Evolutionary conservation across 2,888 invertebrate species (phyloP).

Genomic region (Eudemis profundana): DNA sequence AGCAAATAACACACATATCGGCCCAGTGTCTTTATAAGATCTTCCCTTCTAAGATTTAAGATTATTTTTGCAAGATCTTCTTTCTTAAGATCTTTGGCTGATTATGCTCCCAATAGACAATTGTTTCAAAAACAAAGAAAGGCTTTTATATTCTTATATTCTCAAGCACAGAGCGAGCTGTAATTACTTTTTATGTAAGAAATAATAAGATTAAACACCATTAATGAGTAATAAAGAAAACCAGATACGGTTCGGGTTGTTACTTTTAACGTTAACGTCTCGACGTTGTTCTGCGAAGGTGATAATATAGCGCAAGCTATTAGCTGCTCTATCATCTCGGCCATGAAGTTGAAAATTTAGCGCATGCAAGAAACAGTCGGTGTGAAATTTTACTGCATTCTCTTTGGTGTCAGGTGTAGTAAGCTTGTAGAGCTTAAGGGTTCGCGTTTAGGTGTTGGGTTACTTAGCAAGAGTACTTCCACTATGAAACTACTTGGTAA

Average conservation of each 20-base stretch:
- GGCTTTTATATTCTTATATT: no score
- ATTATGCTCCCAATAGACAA: no score
- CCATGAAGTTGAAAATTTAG: conserved; percentile 30
- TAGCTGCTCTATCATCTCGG: conserved; percentile 17
- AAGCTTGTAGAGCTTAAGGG: conserved; percentile 55
- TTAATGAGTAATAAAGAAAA: conserved; percentile 39
- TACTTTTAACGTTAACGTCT: conserved; percentile 35
- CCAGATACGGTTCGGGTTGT: conserved; percentile 33
- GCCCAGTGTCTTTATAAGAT: not conserved
- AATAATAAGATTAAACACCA: conserved; percentile 30
- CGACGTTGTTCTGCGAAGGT: conserved; percentile 15
- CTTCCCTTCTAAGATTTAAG: not conserved
- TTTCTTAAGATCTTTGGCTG: no score
- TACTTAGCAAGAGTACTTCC: conserved; percentile 51
- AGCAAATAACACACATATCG: not conserved
- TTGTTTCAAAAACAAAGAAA: no score
- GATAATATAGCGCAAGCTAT: conserved; percentile 1
- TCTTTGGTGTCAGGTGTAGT: conserved; percentile 50
- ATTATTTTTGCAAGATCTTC: no score
- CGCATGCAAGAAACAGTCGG: conserved; percentile 12
- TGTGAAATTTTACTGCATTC: conserved; percentile 39
- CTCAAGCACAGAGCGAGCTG: conserved; percentile 4
- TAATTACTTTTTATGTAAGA: conserved; percentile 27
- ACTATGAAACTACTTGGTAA: conserved; percentile 29
- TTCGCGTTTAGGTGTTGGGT: conserved; percentile 62